Conservation (phyloP, 2,113 vertebrate species). For the Anseranas semipalmata region DNA sequence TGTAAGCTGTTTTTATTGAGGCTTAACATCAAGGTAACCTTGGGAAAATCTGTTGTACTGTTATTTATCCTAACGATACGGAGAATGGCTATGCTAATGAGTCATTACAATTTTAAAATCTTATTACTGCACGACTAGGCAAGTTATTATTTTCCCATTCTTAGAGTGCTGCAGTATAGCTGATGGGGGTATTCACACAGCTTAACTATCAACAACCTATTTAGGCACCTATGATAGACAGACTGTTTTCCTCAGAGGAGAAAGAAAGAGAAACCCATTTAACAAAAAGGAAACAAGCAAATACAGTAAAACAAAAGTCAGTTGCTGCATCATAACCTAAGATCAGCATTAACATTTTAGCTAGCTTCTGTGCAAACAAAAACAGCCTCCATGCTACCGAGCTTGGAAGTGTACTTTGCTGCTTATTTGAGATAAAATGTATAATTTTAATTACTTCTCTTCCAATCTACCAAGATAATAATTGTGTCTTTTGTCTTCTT, state of each 20-base stretch:
- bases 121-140: not conserved
- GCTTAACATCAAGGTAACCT: slow-evolving; percentile 6
- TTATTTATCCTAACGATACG: slow-evolving; percentile 11
- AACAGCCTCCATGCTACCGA: not conserved
- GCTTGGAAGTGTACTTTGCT: not conserved
- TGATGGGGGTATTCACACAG: not conserved
- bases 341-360: not conserved
- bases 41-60: not conserved
- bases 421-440: not conserved
- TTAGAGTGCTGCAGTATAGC: not conserved
- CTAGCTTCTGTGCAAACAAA: not conserved
- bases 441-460: not conserved
- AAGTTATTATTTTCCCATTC: not conserved
- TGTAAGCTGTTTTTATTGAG: not conserved
- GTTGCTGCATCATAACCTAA: not conserved
- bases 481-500: not conserved
- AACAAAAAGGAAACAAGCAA: not conserved
- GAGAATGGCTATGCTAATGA: not conserved
- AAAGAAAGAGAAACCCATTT: not conserved
- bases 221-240: not conserved
- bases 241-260: not conserved
- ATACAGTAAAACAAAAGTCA: not conserved
- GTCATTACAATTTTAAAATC: not conserved
- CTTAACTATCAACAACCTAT: not conserved
- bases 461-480: not conserved